These are phyloP conservation scores for Mystacornis crossleyi DNA, from an alignment of 2,113 vertebrate species.

Conservation along the genomic window DNA sequence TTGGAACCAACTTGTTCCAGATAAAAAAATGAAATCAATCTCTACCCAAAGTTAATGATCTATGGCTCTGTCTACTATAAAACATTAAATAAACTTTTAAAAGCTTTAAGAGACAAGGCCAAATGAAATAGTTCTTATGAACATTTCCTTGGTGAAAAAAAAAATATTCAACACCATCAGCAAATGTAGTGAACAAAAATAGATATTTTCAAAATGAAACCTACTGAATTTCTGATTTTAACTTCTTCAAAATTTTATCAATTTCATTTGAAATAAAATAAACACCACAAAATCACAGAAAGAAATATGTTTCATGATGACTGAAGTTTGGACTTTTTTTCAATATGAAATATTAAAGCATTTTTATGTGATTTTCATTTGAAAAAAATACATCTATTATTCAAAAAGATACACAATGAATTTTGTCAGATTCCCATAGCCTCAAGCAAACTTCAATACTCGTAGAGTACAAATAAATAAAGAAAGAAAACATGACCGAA, in stretches of 20 bases:
- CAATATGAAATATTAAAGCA: background rate
- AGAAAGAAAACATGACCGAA: background rate
- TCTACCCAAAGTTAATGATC: background rate
- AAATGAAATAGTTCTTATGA: background rate
- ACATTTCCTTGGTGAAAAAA: background rate
- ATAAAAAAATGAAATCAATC: background rate
- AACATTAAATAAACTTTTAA: background rate
- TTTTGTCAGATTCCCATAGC: background rate
- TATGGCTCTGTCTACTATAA: background rate
- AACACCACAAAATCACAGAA: background rate
- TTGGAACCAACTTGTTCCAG: background rate
- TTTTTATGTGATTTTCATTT: background rate
- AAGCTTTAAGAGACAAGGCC: background rate
- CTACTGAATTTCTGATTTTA: background rate
- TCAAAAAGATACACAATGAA: background rate
- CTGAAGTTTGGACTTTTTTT: background rate
- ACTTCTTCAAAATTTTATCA: background rate
- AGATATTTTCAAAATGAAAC: background rate
- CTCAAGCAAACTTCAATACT: background rate
- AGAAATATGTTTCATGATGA: background rate
- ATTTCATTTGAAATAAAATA: background rate
- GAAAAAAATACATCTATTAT: background rate
- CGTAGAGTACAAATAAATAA: background rate
- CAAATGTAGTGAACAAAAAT: accelerated
- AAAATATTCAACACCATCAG: background rate